Conservation (phyloP, 1,140 invertebrate genomes). For the Nephila pilipes region DNA sequence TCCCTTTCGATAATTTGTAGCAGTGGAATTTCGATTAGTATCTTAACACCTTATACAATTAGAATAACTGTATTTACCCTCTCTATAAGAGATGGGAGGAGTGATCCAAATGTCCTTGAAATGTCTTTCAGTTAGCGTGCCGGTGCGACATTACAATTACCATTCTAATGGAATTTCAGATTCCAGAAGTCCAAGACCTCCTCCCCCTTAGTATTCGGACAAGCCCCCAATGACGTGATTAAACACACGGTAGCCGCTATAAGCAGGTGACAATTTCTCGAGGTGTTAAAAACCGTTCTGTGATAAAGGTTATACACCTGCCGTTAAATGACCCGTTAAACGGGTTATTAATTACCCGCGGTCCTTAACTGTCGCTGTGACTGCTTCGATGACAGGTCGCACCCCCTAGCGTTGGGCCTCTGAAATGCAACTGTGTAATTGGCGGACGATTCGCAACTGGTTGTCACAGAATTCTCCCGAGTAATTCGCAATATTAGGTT, state of each 20-base stretch:
- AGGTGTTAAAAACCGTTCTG: slow-evolving; percentile 39
- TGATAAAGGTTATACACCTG: slow-evolving; percentile 43
- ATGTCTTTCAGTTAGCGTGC: not conserved
- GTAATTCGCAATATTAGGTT: not conserved
- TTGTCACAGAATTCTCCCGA: not conserved
- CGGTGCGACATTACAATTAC: slow-evolving; percentile 51
- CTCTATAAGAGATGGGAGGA: not conserved
- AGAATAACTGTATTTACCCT: not conserved
- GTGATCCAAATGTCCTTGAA: not conserved
- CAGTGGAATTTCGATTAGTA: not conserved
- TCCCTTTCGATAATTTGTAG: not conserved
- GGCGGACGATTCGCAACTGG: not conserved
- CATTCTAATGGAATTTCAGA: slow-evolving; percentile 54
- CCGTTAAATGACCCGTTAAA: slow-evolving; percentile 62
- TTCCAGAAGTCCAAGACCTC: slow-evolving; percentile 4
- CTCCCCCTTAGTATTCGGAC: slow-evolving; percentile 30
- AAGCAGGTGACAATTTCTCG: slow-evolving; percentile 70
- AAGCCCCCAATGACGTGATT: slow-evolving; percentile 34
- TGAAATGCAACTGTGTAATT: slow-evolving; percentile 3
- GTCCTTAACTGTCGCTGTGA: slow-evolving; percentile 61
- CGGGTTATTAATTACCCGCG: slow-evolving; percentile 66
- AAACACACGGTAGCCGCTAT: slow-evolving; percentile 49
- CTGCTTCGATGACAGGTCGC: slow-evolving; percentile 67
- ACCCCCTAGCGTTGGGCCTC: slow-evolving; percentile 60
- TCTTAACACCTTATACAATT: not conserved